Base-by-base conservation (phyloP, 2,888 invertebrate species). In the Hypomecis punctinalis region DNA sequence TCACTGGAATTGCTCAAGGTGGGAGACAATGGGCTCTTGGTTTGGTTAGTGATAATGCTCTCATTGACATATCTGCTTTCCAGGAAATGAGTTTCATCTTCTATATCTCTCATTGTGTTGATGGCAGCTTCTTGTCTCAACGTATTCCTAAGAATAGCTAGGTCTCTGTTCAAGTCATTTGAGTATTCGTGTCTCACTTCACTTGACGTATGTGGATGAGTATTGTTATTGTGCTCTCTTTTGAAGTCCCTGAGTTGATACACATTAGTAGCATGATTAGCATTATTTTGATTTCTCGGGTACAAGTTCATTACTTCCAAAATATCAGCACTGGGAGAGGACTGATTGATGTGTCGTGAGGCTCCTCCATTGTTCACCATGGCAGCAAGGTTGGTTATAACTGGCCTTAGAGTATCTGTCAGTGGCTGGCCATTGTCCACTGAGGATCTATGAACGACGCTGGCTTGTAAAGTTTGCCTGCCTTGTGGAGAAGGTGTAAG, bases 211-310 rank as follows among this genome's bases (percentile, higher is more conserved):
- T 91, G 88, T 63, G 82, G 75, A 71, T 87, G 90, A 71, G 68
- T 70, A 47, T 93, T 93, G 67, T 93, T 94, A 63, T 93, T 93
- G 67, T 91, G 89, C 75, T 94, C 94, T 73, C 89, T 86, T 71
- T 94, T 94, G 76, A 94, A 94, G 64, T 94, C 94, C 63, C 90
- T 82, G 10, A 93, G 70, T 73, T 94, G 94, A 77, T 94, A 95
- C 2, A 94, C 84, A 84, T 94, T 94, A 46, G 94, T 89, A 13
- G 90, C 90, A 72, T 92, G 92, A 70, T 84, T 89, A 62, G 77
- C 77, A 75, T 83, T 80, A 58, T 83, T 75, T 76, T 89, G 82
- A 40, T 90, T 76, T 48, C 89, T 81, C 46, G 93, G 92, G 72
- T 93, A 91, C 10, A 94, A 78, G 0, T 94, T 93, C 82, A 93